Evolutionary conservation across 2,113 vertebrate genomes (phyloP).

Genomic region (Alligator sinensis): DNA sequence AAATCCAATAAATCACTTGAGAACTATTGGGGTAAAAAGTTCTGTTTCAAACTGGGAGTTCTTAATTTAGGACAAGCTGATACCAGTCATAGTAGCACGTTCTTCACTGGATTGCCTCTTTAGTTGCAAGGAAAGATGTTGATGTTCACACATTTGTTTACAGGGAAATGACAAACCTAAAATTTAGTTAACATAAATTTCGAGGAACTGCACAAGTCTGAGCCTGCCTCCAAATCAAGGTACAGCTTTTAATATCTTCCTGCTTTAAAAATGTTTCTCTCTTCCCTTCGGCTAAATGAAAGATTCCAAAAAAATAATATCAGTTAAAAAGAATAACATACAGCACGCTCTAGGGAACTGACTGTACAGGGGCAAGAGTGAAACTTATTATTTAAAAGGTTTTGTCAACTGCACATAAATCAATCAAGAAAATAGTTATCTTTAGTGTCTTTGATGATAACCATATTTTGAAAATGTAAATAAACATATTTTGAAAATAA

Average conservation of each 20-base stretch:
- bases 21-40: background rate
- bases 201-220: background rate
- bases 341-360: background rate
- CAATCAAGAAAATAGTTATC: background rate
- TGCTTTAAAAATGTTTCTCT: background rate
- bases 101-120: background rate
- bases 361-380: background rate
- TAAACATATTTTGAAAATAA: background rate
- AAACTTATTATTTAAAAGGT: background rate
- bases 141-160: background rate
- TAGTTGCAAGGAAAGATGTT: background rate
- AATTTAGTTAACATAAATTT: background rate
- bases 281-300: background rate
- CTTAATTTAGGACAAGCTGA: background rate
- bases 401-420: background rate
- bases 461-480: background rate
- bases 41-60: background rate
- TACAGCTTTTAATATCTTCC: background rate
- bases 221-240: background rate
- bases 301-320: background rate
- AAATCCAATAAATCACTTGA: background rate
- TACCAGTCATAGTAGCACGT: background rate
- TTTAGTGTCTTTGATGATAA: background rate
- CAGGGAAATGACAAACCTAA: background rate
- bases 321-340: background rate